Evolutionary conservation across 2,888 invertebrate species (phyloP), one percentile per base, ranked within the genome.

Genomic region (Napeogenes sylphis): DNA sequence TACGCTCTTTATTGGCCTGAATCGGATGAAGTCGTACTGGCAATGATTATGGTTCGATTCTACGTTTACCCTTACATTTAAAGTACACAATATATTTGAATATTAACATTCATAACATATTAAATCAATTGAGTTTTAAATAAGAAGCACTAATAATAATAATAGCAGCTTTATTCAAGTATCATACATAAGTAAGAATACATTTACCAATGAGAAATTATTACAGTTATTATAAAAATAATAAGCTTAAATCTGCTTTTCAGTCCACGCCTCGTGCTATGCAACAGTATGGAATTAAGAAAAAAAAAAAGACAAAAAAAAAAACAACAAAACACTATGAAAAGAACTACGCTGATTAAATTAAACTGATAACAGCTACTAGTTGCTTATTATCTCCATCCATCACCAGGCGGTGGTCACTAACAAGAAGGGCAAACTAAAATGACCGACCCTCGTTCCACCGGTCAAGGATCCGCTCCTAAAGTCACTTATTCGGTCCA

Each of bases 21-120:
- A 77, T 77, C 73, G 72, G 70, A 73, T 71, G 70, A 71, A 76
- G 73, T 76, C 73, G 73, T 72, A 70, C 71, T 70, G 73, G 75
- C 76, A 72, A 77, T 69, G 75, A 72, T 72, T 75, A 75, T 72
- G 67, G 73, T 73, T 73, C 75, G 74, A 79, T 79, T 78, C 78
- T 76, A 75, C 51, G 21, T 51, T 51, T 30, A 51, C 30, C n/a
- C 6, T 47, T 47, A 47, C 47, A 47, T 47, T 14, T 47, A 14
- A 14, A 14, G 6, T 47, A 47, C 12, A 47, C 21, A 47, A 4
- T 2, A 14, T 14, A 14, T 21, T 21, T 21, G 21, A 21, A 21
- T 21, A 21, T 21, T 21, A 21, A 21, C 21, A 21, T 21, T 21
- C 0, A 21, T 21, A 21, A 21, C 21, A 21, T 21, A 21, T 21